These are phyloP conservation scores for Hymenochirus boettgeri DNA, from an alignment of 2,113 vertebrate genomes.

Conservation along the genomic window DNA sequence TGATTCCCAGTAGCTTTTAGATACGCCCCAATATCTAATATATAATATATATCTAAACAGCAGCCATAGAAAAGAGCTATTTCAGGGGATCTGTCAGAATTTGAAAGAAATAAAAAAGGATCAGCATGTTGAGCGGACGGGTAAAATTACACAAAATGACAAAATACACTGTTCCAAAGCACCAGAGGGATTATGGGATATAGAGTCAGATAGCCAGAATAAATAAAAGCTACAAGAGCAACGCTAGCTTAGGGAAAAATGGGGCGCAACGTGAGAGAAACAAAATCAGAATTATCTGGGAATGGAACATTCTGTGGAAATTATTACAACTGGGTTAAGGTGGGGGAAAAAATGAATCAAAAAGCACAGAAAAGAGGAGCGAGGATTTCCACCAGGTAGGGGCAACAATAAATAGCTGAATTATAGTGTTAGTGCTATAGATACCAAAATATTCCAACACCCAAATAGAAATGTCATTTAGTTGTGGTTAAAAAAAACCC, in stretches of 20 bases:
- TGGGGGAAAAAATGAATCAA: not conserved
- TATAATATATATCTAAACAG: slow-evolving; percentile 1
- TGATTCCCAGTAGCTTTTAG: too few species aligned
- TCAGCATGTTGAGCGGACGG: slow-evolving; percentile 16
- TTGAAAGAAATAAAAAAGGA: slow-evolving; percentile 37
- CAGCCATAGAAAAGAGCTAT: not conserved
- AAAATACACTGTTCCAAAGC: slow-evolving; percentile 28
- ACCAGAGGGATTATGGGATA: slow-evolving; percentile 36
- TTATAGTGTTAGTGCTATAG: too few species aligned
- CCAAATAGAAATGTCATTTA: too few species aligned
- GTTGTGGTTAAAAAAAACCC: too few species aligned
- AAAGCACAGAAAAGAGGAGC: not conserved
- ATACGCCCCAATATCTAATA: too few species aligned
- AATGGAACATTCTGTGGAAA: not conserved
- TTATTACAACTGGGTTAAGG: not conserved
- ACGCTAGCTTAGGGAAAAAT: not conserved
- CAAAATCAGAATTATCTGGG: slow-evolving; percentile 5
- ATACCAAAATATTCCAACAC: too few species aligned
- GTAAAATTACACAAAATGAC: slow-evolving; percentile 37
- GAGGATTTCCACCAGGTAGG: not conserved
- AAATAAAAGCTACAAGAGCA: slow-evolving; percentile 23
- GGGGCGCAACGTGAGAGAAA: not conserved
- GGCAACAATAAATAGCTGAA: not conserved
- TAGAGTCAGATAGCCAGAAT: slow-evolving; percentile 35
- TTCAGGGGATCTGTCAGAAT: slow-evolving; percentile 26